Evolutionary conservation across 2,888 invertebrate genomes (phyloP).

Genomic region (Eupithecia exiguata): DNA sequence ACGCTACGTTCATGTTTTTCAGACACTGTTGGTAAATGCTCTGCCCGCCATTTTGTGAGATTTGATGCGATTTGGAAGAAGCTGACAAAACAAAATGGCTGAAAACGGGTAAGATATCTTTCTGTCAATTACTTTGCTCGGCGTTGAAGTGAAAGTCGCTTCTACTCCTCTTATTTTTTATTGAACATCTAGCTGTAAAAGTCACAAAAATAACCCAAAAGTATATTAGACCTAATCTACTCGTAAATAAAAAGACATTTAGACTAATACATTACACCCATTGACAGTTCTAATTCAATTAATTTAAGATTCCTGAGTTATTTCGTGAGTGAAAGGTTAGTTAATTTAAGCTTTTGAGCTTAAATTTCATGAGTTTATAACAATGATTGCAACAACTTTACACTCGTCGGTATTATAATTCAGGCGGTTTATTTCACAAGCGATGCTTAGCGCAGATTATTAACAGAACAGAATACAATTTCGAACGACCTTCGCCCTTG

Average conservation of each 20-base stretch:
- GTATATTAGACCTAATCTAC: no score
- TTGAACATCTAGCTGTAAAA: background rate
- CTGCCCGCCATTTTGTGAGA: slow-evolving; percentile 25
- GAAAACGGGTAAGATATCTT: slow-evolving; percentile 68
- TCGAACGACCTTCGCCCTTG: background rate
- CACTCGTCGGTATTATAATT: background rate
- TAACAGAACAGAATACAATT: background rate
- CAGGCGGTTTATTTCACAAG: background rate
- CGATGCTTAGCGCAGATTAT: background rate
- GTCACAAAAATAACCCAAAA: no score
- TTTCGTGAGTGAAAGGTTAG: background rate
- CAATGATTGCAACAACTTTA: background rate
- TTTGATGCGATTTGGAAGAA: slow-evolving; percentile 47
- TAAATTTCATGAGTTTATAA: background rate
- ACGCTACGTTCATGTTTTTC: slow-evolving; percentile 37
- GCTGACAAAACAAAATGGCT: slow-evolving; percentile 60
- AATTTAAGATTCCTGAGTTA: background rate
- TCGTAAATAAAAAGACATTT: no score
- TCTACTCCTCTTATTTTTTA: background rate
- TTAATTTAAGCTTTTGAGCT: background rate
- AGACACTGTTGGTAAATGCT: slow-evolving; percentile 28
- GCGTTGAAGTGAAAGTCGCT: background rate
- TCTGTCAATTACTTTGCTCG: background rate
- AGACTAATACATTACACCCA: background rate
- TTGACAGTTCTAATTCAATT: no score